Conservation (phyloP, 2,888 invertebrate species). For the Brachyptera risi region DNA sequence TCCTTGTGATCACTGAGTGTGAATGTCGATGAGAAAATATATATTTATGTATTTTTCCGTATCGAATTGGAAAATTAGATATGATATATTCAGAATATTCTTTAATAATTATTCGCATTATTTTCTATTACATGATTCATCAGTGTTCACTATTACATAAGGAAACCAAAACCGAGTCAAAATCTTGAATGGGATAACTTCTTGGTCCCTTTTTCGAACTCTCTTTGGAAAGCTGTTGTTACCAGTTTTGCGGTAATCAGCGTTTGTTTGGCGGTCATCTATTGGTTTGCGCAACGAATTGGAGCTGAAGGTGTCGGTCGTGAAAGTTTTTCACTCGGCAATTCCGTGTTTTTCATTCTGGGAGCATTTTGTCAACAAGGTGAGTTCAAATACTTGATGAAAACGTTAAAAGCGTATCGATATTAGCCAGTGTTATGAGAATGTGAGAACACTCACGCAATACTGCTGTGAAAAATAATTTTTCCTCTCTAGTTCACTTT, state of each 20-base stretch:
- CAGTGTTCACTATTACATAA: slow-evolving; percentile 24
- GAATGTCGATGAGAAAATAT: too few relatives aligned
- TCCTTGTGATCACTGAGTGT: too few relatives aligned
- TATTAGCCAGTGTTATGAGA: not conserved
- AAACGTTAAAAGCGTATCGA: not conserved
- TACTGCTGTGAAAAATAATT: too few relatives aligned
- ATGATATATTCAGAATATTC: too few relatives aligned
- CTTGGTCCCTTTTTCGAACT: slow-evolving; percentile 23
- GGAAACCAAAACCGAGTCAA: not conserved
- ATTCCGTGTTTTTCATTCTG: slow-evolving; percentile 22
- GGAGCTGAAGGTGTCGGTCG: too few relatives aligned
- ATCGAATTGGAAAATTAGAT: too few relatives aligned
- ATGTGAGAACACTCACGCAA: too few relatives aligned
- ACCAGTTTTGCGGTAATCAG: slow-evolving; percentile 16
- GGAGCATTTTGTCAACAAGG: slow-evolving; percentile 40
- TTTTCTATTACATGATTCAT: too few relatives aligned
- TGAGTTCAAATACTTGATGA: slow-evolving; percentile 30
- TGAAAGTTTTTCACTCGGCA: slow-evolving; percentile 23
- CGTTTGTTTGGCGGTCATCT: slow-evolving; percentile 11
- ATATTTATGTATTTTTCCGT: too few relatives aligned
- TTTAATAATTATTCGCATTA: too few relatives aligned
- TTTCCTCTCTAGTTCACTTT: too few relatives aligned
- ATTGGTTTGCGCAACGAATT: too few relatives aligned
- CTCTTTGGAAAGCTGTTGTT: slow-evolving; percentile 23
- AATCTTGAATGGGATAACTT: slow-evolving; percentile 24